phyloP scores from a whole-genome alignment of 2,888 invertebrate genomes.

The Chouioia cunea region DNA sequence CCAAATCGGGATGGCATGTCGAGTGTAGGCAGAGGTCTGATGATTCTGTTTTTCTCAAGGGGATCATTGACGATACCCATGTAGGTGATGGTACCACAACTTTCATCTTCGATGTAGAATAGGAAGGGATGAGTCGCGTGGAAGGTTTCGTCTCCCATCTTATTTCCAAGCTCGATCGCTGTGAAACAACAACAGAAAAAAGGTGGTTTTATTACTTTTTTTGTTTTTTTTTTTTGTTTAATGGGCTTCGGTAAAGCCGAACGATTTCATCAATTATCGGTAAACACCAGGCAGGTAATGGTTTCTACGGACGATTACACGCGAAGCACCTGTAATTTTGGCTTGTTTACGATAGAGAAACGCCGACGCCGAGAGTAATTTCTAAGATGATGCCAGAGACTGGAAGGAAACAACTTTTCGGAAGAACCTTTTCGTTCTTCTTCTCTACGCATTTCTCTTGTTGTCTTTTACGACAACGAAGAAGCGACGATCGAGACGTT shows the following conservation, averaged over 20 bases:
- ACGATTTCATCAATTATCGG: no score
- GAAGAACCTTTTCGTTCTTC: neutral
- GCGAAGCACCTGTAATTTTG: constrained; percentile 9
- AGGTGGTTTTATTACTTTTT: no score
- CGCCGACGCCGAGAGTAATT: neutral
- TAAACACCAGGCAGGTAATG: neutral
- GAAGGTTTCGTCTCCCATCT: constrained; percentile 77
- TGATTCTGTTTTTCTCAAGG: constrained; percentile 60
- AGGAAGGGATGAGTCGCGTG: constrained; percentile 82
- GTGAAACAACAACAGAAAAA: constrained; percentile 49
- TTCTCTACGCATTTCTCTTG: neutral
- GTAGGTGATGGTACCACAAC: constrained; percentile 80
- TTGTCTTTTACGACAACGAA: no score
- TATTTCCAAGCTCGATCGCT: constrained; percentile 79
- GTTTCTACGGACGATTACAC: constrained; percentile 6
- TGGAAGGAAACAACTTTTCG: neutral
- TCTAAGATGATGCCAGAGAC: neutral
- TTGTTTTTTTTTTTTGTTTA: no score
- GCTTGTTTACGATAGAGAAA: constrained; percentile 19
- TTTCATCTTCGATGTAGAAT: constrained; percentile 84
- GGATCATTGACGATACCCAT: constrained; percentile 82
- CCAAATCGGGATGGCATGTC: no score
- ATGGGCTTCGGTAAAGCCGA: no score
- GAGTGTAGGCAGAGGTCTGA: constrained; percentile 29
- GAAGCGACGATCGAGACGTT: no score